Evolutionary conservation across 2,113 vertebrate genomes (phyloP).

Genomic region (Eubucco bourcierii): DNA sequence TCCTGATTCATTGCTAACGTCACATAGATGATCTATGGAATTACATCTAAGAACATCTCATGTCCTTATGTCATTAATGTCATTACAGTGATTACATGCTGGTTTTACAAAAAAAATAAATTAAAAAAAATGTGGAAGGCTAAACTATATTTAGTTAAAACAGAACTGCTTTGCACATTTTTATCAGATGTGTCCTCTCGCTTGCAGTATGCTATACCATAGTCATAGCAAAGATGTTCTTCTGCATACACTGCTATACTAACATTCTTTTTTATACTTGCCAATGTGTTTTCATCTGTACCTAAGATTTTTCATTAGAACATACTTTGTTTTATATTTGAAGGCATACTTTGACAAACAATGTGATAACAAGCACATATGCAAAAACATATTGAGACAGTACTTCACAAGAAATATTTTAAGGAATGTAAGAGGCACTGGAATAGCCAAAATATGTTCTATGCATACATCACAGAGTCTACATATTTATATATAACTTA

Average conservation of each 20-base stretch:
- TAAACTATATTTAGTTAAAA: background rate
- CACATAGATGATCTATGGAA: background rate
- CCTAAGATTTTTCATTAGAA: background rate
- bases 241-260: background rate
- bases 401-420: conserved; percentile 52
- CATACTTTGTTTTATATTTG: background rate
- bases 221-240: background rate
- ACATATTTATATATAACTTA: background rate
- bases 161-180: background rate
- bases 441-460: conserved; percentile 5
- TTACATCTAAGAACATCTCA: background rate
- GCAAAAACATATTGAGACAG: conserved; percentile 1
- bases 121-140: background rate
- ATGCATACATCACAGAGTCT: background rate
- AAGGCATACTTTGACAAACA: background rate
- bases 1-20: background rate
- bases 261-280: background rate
- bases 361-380: conserved; percentile 48
- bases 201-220: background rate
- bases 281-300: background rate
- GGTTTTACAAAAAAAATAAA: background rate
- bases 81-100: background rate
- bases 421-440: background rate
- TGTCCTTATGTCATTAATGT: background rate
- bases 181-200: background rate